Evolutionary conservation across 2,888 invertebrate genomes (phyloP), one percentile per base, ranked within the genome.

Genomic region (Catocala fraxini): DNA sequence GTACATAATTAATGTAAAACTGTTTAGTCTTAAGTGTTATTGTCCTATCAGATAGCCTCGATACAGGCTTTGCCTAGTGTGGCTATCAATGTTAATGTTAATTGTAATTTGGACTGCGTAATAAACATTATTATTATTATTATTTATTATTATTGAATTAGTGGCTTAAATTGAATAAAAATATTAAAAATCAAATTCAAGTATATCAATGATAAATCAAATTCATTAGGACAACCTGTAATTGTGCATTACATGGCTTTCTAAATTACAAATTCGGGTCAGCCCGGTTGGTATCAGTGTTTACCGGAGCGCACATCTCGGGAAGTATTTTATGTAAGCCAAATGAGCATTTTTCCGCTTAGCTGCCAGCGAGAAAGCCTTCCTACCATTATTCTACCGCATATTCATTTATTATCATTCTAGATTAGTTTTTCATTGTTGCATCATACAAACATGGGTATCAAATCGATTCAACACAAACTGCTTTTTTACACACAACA

Each of bases 321-420:
- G 72, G 72, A 79, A 82, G 82, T 79, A 82, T 79, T 85, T 83
- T 80, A 79, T 82, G 82, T 87, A 87, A 88, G 86, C 85, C 75
- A 88, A 87, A 88, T 87, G 83, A 88, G 74, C 81, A 81, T 85
- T 87, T 86, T 85, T 84, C 84, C 85, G 84, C 81, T 75, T 69
- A 74, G 77, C 70, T 80, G 79, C 64, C 68, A 70, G 59, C 65
- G 71, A 76, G 70, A 71, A 74, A 69, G 73, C 70, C 70, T 79
- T 70, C 69, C 72, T 73, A 72, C 66, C 59, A 64, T 72, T 70
- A 70, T 64, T 54, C 35, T 57, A 47, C 59, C 59, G 48, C 49
- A 45, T 63, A 59, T 71, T 71, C 49, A 68, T 66, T 68, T 70
- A 59, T 70, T 75, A 75, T 71, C 60, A 51, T 73, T 63, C 61